Conservation (phyloP, 2,888 invertebrate species). For the Clusia tigrina region DNA sequence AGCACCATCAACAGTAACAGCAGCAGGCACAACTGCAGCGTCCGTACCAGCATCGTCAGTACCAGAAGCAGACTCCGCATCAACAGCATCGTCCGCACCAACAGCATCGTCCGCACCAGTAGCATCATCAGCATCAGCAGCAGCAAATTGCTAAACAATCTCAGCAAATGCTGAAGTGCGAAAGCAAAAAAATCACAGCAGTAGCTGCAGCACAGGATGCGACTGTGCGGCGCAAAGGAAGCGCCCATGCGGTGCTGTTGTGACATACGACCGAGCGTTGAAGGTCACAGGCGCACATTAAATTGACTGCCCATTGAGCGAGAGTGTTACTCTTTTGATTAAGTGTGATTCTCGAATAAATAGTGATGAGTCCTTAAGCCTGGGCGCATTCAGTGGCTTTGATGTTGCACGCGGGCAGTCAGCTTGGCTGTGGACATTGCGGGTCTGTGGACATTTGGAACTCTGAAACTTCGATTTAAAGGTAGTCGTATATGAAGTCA, state of each 20-base stretch:
- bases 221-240: background rate
- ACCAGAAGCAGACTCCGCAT: too few relatives aligned
- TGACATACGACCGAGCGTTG: slow-evolving; percentile 10
- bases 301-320: slow-evolving; percentile 17
- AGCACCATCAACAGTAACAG: slow-evolving; percentile 2
- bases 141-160: background rate
- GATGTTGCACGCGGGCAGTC: too few relatives aligned
- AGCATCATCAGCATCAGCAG: background rate
- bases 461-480: too few relatives aligned
- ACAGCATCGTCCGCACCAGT: too few relatives aligned
- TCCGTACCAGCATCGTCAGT: background rate
- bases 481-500: too few relatives aligned
- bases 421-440: too few relatives aligned
- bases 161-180: too few relatives aligned
- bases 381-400: too few relatives aligned
- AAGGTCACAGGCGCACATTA: slow-evolving; percentile 6
- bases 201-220: too few relatives aligned
- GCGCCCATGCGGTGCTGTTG: slow-evolving; percentile 16
- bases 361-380: background rate
- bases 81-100: background rate
- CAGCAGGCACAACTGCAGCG: background rate
- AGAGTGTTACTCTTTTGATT: background rate
- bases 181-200: too few relatives aligned
- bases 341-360: too few relatives aligned
- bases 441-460: too few relatives aligned